These are phyloP conservation scores for Hippocampus guttulatus DNA, from an alignment of 2,113 vertebrate species.

Conservation along the genomic window DNA sequence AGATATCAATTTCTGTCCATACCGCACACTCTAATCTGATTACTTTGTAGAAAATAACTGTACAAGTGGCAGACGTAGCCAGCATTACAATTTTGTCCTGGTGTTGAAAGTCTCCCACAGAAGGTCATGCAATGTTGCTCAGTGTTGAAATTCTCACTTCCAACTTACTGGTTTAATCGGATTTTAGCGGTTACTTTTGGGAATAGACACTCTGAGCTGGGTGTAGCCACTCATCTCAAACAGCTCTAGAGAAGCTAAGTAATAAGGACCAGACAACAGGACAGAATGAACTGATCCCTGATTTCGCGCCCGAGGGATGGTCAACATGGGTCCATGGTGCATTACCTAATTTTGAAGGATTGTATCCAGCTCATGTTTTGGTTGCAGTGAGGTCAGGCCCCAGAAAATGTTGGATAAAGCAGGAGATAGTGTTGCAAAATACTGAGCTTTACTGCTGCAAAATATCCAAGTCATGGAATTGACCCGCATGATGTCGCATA, in stretches of 20 bases:
- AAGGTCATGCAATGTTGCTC: slow-evolving; percentile 27
- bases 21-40: too few relatives aligned
- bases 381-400: slow-evolving; percentile 49
- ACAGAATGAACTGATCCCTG: slow-evolving; percentile 47
- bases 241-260: slow-evolving; percentile 36
- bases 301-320: slow-evolving; percentile 49
- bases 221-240: slow-evolving; percentile 45
- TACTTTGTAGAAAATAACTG: neutral
- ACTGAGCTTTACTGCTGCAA: slow-evolving; percentile 29
- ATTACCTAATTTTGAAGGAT: slow-evolving; percentile 60
- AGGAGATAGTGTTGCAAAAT: slow-evolving; percentile 55
- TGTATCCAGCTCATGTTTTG: slow-evolving; percentile 49
- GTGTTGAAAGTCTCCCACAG: neutral
- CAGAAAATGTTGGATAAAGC: slow-evolving; percentile 47
- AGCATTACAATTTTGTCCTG: neutral
- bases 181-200: slow-evolving; percentile 36
- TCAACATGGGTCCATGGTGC: slow-evolving; percentile 46
- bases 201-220: slow-evolving; percentile 29
- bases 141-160: slow-evolving; percentile 29
- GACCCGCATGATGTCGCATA: slow-evolving; percentile 44
- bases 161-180: slow-evolving; percentile 38
- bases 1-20: too few relatives aligned
- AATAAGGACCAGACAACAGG: slow-evolving; percentile 61
- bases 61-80: neutral
- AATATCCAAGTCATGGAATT: slow-evolving; percentile 32